Base-by-base conservation (phyloP, 1,140 invertebrate species). In the Drosophila kohkoa region DNA sequence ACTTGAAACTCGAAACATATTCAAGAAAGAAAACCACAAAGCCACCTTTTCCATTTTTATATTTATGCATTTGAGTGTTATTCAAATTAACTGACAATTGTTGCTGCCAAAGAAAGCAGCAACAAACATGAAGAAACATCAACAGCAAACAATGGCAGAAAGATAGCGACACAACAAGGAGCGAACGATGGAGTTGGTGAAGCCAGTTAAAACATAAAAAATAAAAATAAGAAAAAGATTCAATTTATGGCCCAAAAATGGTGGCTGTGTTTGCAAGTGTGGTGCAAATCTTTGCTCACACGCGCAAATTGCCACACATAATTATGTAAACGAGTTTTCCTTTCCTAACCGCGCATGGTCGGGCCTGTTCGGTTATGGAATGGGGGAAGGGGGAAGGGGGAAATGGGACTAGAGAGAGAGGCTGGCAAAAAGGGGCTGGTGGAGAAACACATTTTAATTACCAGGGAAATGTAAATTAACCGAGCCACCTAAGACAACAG, bases 391-490 rank as follows among this genome's bases (percentile, higher is more conserved):
- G n/a, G n/a, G n/a, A n/a, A n/a, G 15, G 1, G 5, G 30, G n/a
- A 2, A n/a, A 20, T 25, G 5, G 11, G 5, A 25, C 20, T 25
- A 25, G 20, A 25, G 20, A n/a, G n/a, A 32, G 35, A 38, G 35
- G 35, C 2, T n/a, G 10, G 51, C 25, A 28, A 6, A 15, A 43
- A 62, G 55, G 32, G 51, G 51, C 63, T 48, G 63, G 59, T 62
- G 55, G 77, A 78, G 41, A 38, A 60, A 49, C 74, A 87, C 83
- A 87, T 88, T 88, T 87, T 87, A 87, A 87, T 87, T 87, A 87
- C 80, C 83, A 87, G 79, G 77, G 82, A 87, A 87, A 87, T 87
- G 83, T 87, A 83, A 87, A 87, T 88, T 88, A 88, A 83, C 83
- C 83, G 59, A 83, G 54, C 72, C 65, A 74, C 81, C 81, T 79